Evolutionary conservation across 1,140 invertebrate genomes (phyloP).

Genomic region (Harpegnathos saltator): DNA sequence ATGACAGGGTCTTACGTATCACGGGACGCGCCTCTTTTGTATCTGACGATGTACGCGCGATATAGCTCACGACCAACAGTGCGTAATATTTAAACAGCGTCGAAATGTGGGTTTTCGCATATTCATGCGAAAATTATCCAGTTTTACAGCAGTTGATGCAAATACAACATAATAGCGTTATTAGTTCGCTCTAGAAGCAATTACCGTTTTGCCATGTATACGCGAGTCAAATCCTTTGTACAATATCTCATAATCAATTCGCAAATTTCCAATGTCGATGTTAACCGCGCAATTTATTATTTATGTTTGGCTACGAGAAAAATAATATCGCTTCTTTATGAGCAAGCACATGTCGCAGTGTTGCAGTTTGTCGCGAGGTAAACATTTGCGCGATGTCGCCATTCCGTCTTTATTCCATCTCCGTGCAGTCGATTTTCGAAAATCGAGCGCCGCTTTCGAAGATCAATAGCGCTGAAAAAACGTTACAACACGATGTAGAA

Average conservation of each 20-base stretch:
- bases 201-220: slow-evolving; percentile 33
- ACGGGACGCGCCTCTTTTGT: background rate
- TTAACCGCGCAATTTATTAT: slow-evolving; percentile 25
- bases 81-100: background rate
- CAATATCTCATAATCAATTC: slow-evolving; percentile 30
- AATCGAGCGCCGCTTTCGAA: background rate
- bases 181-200: slow-evolving; percentile 45
- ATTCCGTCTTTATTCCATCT: background rate
- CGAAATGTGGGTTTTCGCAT: background rate
- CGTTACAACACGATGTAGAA: background rate
- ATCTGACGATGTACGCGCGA: background rate
- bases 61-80: background rate
- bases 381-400: slow-evolving; percentile 1
- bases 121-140: background rate
- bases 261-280: slow-evolving; percentile 30
- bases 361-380: background rate
- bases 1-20: background rate
- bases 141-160: slow-evolving; percentile 12
- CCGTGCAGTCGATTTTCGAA: background rate
- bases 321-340: slow-evolving; percentile 19
- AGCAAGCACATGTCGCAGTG: slow-evolving; percentile 2
- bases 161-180: slow-evolving; percentile 22
- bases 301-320: slow-evolving; percentile 21
- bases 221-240: slow-evolving; percentile 23
- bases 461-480: background rate